Conservation (phyloP, 2,888 invertebrate genomes). For the Archips crataeganus region DNA sequence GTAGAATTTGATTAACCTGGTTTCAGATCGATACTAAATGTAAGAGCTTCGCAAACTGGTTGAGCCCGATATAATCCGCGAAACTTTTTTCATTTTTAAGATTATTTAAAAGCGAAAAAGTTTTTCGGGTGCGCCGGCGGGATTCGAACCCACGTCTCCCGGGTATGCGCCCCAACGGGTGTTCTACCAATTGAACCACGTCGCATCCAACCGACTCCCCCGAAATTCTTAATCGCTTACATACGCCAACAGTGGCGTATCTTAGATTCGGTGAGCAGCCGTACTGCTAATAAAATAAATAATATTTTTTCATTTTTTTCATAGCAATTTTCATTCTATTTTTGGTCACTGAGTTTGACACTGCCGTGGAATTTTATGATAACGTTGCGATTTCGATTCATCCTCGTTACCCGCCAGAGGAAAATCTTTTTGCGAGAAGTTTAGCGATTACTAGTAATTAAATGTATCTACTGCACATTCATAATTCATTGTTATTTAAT, state of each 20-base stretch:
- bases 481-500: not conserved
- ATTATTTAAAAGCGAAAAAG: no score
- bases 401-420: not conserved
- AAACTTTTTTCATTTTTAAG: conserved; percentile 13
- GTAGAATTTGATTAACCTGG: conserved; percentile 13
- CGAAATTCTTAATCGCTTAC: no score
- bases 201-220: no score
- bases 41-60: conserved; percentile 6
- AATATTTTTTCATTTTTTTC: conserved; percentile 13
- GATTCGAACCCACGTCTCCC: no score
- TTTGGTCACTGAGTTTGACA: conserved; percentile 13
- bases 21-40: conserved; percentile 10
- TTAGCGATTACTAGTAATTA: not conserved
- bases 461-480: no score
- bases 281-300: no score
- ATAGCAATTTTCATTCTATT: conserved; percentile 7
- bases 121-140: no score
- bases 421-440: not conserved
- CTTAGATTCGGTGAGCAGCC: no score
- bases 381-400: conserved; percentile 12
- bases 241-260: no score
- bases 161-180: no score
- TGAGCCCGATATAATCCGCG: not conserved
- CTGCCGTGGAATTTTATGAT: conserved; percentile 15
- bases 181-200: no score